Evolutionary conservation across 2,888 invertebrate species (phyloP).

Genomic region (Cyclophora punctaria): DNA sequence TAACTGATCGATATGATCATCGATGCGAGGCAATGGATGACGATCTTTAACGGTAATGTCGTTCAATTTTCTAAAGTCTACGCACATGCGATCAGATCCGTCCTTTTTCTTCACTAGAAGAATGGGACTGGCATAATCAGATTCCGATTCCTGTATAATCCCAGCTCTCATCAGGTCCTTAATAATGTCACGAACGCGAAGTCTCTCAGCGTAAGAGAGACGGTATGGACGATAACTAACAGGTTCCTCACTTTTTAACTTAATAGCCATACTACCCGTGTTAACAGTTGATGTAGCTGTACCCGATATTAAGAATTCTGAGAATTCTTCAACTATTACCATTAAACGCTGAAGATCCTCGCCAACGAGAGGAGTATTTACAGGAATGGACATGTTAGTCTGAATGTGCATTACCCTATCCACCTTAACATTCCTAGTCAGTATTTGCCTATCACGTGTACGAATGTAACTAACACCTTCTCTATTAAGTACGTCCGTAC

Average conservation of each 20-base stretch:
- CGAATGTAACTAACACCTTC: slow-evolving; percentile 6
- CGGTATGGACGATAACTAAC: slow-evolving; percentile 2
- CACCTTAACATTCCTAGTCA: not conserved
- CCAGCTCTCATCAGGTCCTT: slow-evolving; percentile 2
- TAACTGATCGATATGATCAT: too few relatives aligned
- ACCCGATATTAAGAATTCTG: not conserved
- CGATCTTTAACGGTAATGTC: too few relatives aligned
- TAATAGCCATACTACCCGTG: slow-evolving; percentile 8
- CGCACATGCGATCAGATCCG: too few relatives aligned
- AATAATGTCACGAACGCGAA: slow-evolving; percentile 1
- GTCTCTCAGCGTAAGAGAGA: slow-evolving; percentile 1
- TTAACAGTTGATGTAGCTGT: slow-evolving; percentile 6
- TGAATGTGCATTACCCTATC: too few relatives aligned
- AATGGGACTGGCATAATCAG: slow-evolving; percentile 2
- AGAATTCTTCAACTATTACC: slow-evolving; percentile 1
- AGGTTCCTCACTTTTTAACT: not conserved
- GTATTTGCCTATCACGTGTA: not conserved
- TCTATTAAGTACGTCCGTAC: slow-evolving; percentile 20
- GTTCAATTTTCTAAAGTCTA: too few relatives aligned
- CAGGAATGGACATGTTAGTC: too few relatives aligned
- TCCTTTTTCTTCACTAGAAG: slow-evolving; percentile 5
- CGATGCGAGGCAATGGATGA: too few relatives aligned
- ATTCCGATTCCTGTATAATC: slow-evolving; percentile 7
- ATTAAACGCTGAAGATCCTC: not conserved
- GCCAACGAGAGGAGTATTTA: slow-evolving; percentile 2